phyloP scores from a whole-genome alignment of 1,140 invertebrate genomes.

The Drosophila lini region DNA sequence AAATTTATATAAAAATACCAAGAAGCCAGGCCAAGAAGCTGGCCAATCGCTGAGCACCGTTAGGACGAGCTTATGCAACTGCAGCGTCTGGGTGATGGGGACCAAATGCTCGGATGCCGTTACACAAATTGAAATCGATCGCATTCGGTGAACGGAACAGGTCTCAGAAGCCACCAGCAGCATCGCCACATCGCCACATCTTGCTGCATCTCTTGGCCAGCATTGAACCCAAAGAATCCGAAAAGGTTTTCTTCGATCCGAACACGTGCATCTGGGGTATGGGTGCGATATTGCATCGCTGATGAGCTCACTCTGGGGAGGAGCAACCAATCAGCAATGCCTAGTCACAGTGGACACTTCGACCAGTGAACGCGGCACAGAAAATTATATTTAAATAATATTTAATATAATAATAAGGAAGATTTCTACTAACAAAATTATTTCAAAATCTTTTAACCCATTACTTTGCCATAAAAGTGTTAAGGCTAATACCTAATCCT shows the following conservation, averaged over 20 bases:
- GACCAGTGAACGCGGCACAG: neutral
- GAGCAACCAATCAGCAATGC: neutral
- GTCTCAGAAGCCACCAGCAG: conserved; percentile 6
- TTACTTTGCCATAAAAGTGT: no score
- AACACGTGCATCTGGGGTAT: conserved; percentile 1
- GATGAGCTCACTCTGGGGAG: conserved; percentile 43
- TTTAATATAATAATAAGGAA: neutral
- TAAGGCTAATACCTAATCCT: neutral
- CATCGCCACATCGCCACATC: conserved; percentile 1
- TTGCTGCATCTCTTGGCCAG: conserved; percentile 12
- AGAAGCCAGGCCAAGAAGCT: conserved; percentile 4
- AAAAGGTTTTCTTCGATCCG: conserved; percentile 1
- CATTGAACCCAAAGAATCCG: conserved; percentile 5
- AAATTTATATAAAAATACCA: neutral
- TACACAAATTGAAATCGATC: conserved; percentile 64
- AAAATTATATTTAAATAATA: neutral
- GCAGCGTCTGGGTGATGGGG: conserved; percentile 3
- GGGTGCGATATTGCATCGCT: conserved; percentile 5
- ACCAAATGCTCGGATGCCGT: conserved; percentile 32
- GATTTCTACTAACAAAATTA: neutral
- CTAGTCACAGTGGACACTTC: neutral
- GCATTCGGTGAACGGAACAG: conserved; percentile 40
- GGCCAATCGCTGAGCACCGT: conserved; percentile 23
- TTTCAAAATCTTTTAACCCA: neutral
- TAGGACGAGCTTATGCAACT: conserved; percentile 43